A percentile compares a stretch with the other conserved stretches of the same genome.
Evolutionary conservation across 2,888 invertebrate species (phyloP).

Genomic region (Pseudolycoriella hygida): DNA sequence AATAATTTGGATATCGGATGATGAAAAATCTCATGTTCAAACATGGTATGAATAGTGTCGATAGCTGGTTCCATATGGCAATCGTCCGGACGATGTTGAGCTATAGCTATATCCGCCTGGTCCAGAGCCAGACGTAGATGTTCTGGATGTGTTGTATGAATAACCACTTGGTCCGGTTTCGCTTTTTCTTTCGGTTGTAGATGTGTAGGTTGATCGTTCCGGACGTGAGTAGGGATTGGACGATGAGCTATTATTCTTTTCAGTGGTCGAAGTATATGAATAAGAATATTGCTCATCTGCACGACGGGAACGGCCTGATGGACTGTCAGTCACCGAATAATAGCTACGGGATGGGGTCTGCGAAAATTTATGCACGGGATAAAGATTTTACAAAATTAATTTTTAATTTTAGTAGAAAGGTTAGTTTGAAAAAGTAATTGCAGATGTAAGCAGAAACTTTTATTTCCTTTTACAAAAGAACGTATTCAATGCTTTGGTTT

Average conservation of each 20-base stretch:
- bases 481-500: too few species aligned
- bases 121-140: slow-evolving; percentile 49
- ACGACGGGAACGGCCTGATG: slow-evolving; percentile 40
- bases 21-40: slow-evolving; percentile 31
- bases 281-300: slow-evolving; percentile 75
- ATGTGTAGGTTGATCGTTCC: slow-evolving; percentile 45
- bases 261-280: slow-evolving; percentile 51
- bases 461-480: too few species aligned
- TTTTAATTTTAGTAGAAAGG: too few species aligned
- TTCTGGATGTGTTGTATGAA: slow-evolving; percentile 57
- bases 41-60: slow-evolving; percentile 79
- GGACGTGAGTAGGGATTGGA: slow-evolving; percentile 41
- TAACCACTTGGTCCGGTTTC: slow-evolving; percentile 46
- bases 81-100: slow-evolving; percentile 56
- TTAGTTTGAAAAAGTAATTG: background rate
- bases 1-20: background rate
- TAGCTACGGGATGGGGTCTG: slow-evolving; percentile 61
- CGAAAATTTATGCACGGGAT: slow-evolving; percentile 30
- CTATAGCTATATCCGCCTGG: slow-evolving; percentile 76
- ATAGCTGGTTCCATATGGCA: slow-evolving; percentile 67
- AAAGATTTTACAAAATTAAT: background rate
- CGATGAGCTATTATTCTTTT: slow-evolving; percentile 30
- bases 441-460: too few species aligned
- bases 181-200: slow-evolving; percentile 48
- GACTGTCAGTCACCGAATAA: slow-evolving; percentile 68